Base-by-base conservation (phyloP, 2,113 vertebrate species). In the Anhinga anhinga region DNA sequence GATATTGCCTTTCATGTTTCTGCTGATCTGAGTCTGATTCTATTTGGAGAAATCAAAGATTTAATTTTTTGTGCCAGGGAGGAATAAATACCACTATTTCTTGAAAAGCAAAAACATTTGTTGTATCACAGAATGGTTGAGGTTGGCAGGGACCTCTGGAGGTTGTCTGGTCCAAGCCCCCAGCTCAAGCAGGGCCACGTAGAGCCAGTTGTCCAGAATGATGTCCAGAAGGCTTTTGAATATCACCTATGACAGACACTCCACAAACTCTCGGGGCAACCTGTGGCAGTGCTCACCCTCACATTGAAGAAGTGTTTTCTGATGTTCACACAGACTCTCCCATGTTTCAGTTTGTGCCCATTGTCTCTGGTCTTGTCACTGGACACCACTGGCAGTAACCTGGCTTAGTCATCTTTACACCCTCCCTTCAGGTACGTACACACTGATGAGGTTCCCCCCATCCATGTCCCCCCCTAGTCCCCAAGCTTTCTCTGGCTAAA, bases 341-440 rank as follows among this genome's bases (percentile, higher is more conserved):
- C 0, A 0, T 67, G 18, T 36, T 86, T 62, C 76, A 30, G 14
- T 67, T 85, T 62, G 23, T 45, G 13, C 38, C 16, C 2, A 1
- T n/a, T 74, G 13, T 49, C 18, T 49, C 18, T 71, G 15, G 69
- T 38, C 32, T 21, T 65, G 21, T 58, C 12, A 47, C 29, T 55
- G 61, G 8, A 10, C 13, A n/a, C 29, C 19, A 15, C 26, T 52
- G 61, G 16, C 36, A 36, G 34, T 66, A 88, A 21, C 47, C 30
- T n/a, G 34, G 5, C 40, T 91, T 23, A 23, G 27, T 49, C 10
- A 7, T 58, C 73, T 53, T 66, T 20, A 44, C 0, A 1, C 12
- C 34, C 34, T 71, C 17, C 38, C 25, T 70, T 66, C 40, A 47
- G 29, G 15, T 32, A 30, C 52, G 21, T 50, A 50, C 22, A 61